Conservation (phyloP, 2,113 vertebrate species). For the Trematocara macrostoma region DNA sequence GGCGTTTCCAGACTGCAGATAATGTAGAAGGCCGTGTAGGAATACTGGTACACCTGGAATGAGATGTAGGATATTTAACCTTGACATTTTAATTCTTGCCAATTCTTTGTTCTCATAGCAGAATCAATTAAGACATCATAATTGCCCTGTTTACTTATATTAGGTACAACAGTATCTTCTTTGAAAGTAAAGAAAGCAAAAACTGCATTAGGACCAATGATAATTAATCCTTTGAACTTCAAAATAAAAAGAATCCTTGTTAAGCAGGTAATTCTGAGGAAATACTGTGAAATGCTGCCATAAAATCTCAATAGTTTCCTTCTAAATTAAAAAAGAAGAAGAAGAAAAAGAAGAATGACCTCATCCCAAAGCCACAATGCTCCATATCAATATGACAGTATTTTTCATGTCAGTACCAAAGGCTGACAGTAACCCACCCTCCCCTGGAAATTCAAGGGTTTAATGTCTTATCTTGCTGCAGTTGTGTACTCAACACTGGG, state of each 20-base stretch:
- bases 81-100: neutral
- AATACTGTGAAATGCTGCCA: neutral
- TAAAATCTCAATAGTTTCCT: neutral
- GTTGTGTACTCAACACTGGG: neutral
- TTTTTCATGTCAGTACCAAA: neutral
- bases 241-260: neutral
- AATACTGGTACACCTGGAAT: constrained; percentile 85
- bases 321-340: neutral
- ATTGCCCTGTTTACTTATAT: neutral
- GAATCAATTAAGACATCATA: neutral
- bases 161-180: neutral
- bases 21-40: constrained; percentile 91
- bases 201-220: neutral
- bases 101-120: neutral
- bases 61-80: neutral
- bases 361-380: neutral
- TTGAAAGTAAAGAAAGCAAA: neutral
- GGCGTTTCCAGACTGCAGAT: constrained; percentile 79
- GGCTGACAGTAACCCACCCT: neutral
- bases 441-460: neutral
- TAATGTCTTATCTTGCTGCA: neutral
- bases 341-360: neutral
- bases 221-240: neutral
- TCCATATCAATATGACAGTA: neutral
- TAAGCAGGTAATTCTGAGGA: neutral